Conservation (phyloP, 2,888 invertebrate species). For the Lithophane semibrunnea region DNA sequence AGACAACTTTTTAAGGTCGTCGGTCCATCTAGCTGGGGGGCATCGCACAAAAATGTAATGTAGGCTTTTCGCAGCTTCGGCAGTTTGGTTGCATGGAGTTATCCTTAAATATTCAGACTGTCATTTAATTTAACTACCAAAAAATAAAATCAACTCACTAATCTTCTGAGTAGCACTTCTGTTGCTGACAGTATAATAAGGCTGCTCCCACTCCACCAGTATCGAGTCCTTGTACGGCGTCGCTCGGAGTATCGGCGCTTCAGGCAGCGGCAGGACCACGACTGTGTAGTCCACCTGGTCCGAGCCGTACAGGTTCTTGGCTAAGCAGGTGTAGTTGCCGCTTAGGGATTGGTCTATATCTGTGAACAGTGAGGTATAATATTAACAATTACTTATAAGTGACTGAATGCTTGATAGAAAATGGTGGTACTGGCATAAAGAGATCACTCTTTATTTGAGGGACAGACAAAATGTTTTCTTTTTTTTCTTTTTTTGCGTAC, state of each 20-base stretch:
- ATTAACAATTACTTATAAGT: not conserved
- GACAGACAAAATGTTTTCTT: not conserved
- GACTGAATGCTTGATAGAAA: not conserved
- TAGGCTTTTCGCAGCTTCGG: not conserved
- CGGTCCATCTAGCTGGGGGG: too few species aligned
- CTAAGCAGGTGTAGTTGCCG: constrained; percentile 95
- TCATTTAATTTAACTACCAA: not conserved
- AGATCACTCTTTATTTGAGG: not conserved
- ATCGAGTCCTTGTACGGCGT: constrained; percentile 87
- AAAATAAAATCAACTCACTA: constrained; percentile 75
- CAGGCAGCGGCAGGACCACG: constrained; percentile 94
- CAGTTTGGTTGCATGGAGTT: not conserved
- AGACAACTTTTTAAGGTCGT: too few species aligned
- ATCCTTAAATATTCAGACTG: not conserved
- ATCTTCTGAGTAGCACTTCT: constrained; percentile 82
- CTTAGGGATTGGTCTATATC: constrained; percentile 91
- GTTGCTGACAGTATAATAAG: constrained; percentile 78
- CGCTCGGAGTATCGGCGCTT: constrained; percentile 92
- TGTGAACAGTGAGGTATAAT: constrained; percentile 58
- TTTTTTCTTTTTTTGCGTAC: not conserved
- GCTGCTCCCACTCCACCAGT: constrained; percentile 93
- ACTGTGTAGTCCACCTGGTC: constrained; percentile 95
- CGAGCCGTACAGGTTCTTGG: constrained; percentile 95
- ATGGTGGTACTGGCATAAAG: not conserved
- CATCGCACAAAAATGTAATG: not conserved